Base-by-base conservation (phyloP, 2,113 vertebrate species). In the Oenanthe melanoleuca region DNA sequence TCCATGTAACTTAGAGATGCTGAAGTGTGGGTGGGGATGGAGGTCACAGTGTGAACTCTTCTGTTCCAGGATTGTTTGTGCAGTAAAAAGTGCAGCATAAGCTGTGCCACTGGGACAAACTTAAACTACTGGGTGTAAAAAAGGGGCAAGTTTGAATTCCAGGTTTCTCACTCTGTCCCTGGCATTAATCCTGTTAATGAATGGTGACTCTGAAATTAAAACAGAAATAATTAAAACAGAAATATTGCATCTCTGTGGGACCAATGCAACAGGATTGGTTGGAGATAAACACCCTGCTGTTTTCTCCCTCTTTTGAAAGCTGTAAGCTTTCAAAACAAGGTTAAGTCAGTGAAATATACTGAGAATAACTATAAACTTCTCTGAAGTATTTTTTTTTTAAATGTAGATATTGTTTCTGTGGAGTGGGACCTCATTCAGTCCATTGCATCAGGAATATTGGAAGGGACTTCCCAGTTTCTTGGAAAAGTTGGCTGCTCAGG, bases 211-310 rank as follows among this genome's bases (percentile, higher is more conserved):
- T 80, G 42, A 13, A 85, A 37, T 12, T 57, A 38, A 82, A 75
- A 80, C 5, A 13, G 40, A 57, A 89, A 37, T 47, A 73, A 61
- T 7, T 57, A 38, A 82, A 75, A 80, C 5, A 13, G 40, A 57
- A 89, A 37, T 47, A 73, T 57, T 7, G 3, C 0, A 0, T 49
- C 14, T 63, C 5, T 56, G 16, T 25, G 74, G 60, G 85, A 40
- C 24, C 49, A 59, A 2, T 0, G 3, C 8, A 17, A 13, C 1
- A 37, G 8, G 24, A 66, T 40, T 26, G 47, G 12, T 14, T 49
- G 47, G 47, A 47, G 44, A 77, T 52, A 21, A 5, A 1, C 20
- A 50, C 6, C 2, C 3, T 47, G 34, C 40, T 83, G 22, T 81
- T 85, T 85, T 74, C 28, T 85, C 8, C 31, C 5, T 52, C 17